Base-by-base conservation (phyloP, 2,113 vertebrate genomes). In the Rhinopomastus cyanomelas region DNA sequence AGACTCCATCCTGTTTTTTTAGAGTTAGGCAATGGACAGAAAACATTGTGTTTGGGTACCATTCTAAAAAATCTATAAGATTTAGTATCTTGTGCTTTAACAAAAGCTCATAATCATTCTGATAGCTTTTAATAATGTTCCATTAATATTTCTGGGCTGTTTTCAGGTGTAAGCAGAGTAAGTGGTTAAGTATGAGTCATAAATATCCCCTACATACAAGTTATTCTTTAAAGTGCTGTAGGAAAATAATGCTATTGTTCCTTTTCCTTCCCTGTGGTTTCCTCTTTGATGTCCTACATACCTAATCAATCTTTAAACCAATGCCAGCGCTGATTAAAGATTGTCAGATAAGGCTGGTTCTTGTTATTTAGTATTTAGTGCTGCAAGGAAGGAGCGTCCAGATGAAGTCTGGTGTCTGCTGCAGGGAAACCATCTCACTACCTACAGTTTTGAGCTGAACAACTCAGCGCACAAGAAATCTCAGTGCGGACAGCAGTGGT, bases 241-340 rank as follows among this genome's bases (percentile, higher is more conserved):
- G 78, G 82, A 88, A 93, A 95, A 96, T 93, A 96, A 89, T 29
- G 11, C 76, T 69, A 94, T 90, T 37, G 32, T 91, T 92, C 88
- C 59, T 95, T 96, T 94, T 92, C 37, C 67, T 82, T 91, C 96
- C 81, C 90, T 74, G 78, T 67, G 67, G 69, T 88, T 90, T 82
- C 56, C 21, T 80, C 81, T 95, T 93, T 95, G 74, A 95, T 91
- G 90, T 88, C 77, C 44, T 72, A 85, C 61, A 42, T 74, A 75
- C 57, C 66, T 92, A 87, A 91, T 94, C 94, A 88, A 92, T 95
- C 92, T 95, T 93, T 93, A 94, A 93, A 87, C 71, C 42, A 69
- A 55, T n/a, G 86, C 86, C 92, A 93, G 64, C 62, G 74, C 87
- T 44, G 78, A 91, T 87, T 92, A 92, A 87, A 95, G 81, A 82